Evolutionary conservation across 2,113 vertebrate genomes (phyloP).

Genomic region (Platysternon megacephalum): DNA sequence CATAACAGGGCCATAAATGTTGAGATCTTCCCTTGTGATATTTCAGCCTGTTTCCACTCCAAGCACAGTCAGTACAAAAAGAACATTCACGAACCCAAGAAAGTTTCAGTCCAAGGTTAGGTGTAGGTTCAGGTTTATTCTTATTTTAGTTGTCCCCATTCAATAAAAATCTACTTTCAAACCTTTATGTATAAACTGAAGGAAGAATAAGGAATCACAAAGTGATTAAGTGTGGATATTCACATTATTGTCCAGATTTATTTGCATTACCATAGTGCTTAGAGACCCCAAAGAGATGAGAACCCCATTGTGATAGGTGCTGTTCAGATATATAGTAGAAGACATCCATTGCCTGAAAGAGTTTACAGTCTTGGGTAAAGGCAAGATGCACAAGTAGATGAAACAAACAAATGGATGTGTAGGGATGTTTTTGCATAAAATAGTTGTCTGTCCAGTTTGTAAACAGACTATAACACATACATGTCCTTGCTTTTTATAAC

Average conservation of each 20-base stretch:
- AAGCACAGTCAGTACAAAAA: not conserved
- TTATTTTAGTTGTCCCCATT: not conserved
- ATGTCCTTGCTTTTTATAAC: not conserved
- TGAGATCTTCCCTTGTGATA: not conserved
- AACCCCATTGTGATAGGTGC: not conserved
- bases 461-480: no score
- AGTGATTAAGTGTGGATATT: not conserved
- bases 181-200: not conserved
- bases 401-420: not conserved
- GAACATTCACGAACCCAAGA: not conserved
- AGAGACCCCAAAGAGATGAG: not conserved
- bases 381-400: not conserved
- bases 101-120: not conserved
- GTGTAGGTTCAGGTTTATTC: not conserved
- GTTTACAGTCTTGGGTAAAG: not conserved
- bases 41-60: not conserved
- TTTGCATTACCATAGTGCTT: not conserved
- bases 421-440: not conserved
- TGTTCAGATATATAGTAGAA: not conserved
- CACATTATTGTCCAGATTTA: not conserved
- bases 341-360: not conserved
- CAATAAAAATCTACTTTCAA: not conserved
- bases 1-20: not conserved
- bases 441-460: accelerated
- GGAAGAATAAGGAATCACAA: not conserved